Percentiles rank a stretch among this genome's conserved stretches.
Evolutionary conservation across 2,113 vertebrate genomes (phyloP).

Genomic region (Brienomyrus longianalis): DNA sequence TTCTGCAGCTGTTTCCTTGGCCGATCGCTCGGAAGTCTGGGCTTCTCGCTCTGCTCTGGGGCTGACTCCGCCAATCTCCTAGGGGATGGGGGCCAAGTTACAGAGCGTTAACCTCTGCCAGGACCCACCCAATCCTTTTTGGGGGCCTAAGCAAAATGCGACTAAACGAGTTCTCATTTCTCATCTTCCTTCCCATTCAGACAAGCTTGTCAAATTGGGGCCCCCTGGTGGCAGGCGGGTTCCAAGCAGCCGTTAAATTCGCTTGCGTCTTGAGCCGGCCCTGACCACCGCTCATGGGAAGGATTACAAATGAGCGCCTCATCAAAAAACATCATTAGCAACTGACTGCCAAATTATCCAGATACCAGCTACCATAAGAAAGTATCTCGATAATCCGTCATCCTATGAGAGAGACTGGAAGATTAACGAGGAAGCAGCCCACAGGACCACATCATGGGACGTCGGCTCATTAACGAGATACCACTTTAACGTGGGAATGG

Average conservation of each 20-base stretch:
- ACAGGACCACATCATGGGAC: not conserved
- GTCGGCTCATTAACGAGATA: not conserved
- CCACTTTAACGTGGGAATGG: not conserved
- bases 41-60: constrained; percentile 72
- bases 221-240: not conserved
- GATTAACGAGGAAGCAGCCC: not conserved
- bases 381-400: too few relatives aligned
- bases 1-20: constrained; percentile 77
- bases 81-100: constrained; percentile 1
- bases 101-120: not conserved
- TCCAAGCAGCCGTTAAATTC: not conserved
- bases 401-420: not conserved
- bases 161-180: not conserved
- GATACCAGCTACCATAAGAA: not conserved
- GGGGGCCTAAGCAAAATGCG: not conserved
- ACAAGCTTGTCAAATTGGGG: not conserved
- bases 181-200: not conserved
- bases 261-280: not conserved
- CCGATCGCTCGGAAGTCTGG: constrained; percentile 64
- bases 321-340: not conserved
- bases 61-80: constrained; percentile 71
- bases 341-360: not conserved
- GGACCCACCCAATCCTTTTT: not conserved
- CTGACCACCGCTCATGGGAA: not conserved
- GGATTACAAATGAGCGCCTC: not conserved